These are phyloP conservation scores for Glossosoma conforme DNA, from an alignment of 1,140 invertebrate species.

Conservation along the genomic window DNA sequence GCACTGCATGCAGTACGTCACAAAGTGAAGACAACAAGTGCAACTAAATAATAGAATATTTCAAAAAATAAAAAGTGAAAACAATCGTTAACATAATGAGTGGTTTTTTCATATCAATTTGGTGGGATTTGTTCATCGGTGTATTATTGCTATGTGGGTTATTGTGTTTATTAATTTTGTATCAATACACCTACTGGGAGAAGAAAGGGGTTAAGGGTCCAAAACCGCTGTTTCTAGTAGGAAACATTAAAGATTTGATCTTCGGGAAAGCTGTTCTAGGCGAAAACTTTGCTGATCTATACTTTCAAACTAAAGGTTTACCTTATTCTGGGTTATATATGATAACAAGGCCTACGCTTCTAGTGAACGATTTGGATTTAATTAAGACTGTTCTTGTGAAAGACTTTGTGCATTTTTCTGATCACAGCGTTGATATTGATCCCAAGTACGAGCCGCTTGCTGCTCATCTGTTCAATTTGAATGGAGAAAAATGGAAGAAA, in stretches of 20 bases:
- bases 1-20: too few relatives aligned
- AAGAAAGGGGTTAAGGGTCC: slow-evolving; percentile 40
- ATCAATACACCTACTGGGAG: slow-evolving; percentile 34
- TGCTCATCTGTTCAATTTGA: slow-evolving; percentile 41
- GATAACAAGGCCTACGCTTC: slow-evolving; percentile 44
- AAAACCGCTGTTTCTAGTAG: slow-evolving; percentile 34
- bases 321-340: slow-evolving; percentile 36
- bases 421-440: slow-evolving; percentile 45
- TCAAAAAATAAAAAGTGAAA: too few relatives aligned
- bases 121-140: slow-evolving; percentile 15
- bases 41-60: too few relatives aligned
- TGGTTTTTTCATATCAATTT: slow-evolving; percentile 10
- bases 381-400: slow-evolving; percentile 57
- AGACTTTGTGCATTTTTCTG: slow-evolving; percentile 52
- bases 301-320: slow-evolving; percentile 23
- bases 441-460: slow-evolving; percentile 48
- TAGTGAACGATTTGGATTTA: slow-evolving; percentile 54
- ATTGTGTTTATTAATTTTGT: slow-evolving; percentile 1
- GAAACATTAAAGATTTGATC: slow-evolving; percentile 32
- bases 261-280: slow-evolving; percentile 33
- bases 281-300: slow-evolving; percentile 22
- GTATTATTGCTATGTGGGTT: background rate
- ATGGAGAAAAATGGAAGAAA: slow-evolving; percentile 50
- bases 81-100: too few relatives aligned
- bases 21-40: too few relatives aligned